phyloP scores from a whole-genome alignment of 2,888 invertebrate species.

The Auanema freiburgensis region DNA sequence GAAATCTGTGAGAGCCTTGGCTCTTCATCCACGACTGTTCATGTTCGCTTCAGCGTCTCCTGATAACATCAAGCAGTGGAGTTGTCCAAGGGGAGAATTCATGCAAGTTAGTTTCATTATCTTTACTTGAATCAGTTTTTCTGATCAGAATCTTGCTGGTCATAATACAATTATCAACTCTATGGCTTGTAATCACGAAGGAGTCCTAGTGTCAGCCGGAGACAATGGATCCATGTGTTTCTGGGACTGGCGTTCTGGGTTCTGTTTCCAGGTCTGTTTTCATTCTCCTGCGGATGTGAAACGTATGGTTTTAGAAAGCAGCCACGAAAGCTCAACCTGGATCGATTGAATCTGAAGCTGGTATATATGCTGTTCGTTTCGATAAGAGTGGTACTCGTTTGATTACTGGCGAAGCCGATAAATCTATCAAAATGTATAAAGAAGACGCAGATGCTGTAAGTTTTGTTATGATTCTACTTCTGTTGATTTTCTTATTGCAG shows the following conservation, averaged over 20 bases:
- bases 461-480: constrained; percentile 21
- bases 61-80: constrained; percentile 99
- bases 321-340: constrained; percentile 78
- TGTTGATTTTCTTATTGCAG: constrained; percentile 61
- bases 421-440: constrained; percentile 97
- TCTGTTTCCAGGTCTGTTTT: constrained; percentile 81
- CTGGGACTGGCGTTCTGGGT: constrained; percentile 99
- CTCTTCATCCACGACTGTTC: constrained; percentile 72
- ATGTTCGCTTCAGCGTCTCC: constrained; percentile 98
- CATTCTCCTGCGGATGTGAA: background rate
- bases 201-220: constrained; percentile 92
- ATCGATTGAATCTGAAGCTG: constrained; percentile 98
- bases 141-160: constrained; percentile 71
- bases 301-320: constrained; percentile 17
- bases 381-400: constrained; percentile 79
- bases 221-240: constrained; percentile 95
- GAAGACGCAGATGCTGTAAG: constrained; percentile 86
- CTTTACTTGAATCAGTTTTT: constrained; percentile 5
- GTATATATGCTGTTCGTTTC: constrained; percentile 91
- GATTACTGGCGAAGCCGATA: constrained; percentile 96
- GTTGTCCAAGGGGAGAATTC: constrained; percentile 94
- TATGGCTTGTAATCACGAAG: constrained; percentile 89
- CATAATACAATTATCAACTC: constrained; percentile 97
- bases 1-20: constrained; percentile 73
- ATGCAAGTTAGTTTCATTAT: constrained; percentile 70